Conservation (phyloP, 2,113 vertebrate species). For the Morone saxatilis region DNA sequence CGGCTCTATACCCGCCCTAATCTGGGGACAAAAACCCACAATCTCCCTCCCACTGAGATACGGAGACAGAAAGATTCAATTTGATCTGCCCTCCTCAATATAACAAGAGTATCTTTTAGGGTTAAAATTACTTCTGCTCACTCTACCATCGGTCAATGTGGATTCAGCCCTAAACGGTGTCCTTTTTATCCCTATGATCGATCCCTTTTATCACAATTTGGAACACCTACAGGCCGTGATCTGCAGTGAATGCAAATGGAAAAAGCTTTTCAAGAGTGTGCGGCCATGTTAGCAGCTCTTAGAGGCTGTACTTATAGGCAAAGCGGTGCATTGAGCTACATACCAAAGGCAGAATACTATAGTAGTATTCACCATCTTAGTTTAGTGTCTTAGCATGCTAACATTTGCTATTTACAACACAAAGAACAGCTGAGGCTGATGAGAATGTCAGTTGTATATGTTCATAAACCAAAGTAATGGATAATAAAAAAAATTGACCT, state of each 20-base stretch:
- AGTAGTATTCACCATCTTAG: not conserved
- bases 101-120: slow-evolving; percentile 75
- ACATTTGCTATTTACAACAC: not conserved
- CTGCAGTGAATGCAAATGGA: slow-evolving; percentile 17
- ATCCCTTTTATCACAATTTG: slow-evolving; percentile 44
- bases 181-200: slow-evolving; percentile 51
- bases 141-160: slow-evolving; percentile 69
- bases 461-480: not conserved
- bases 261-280: not conserved
- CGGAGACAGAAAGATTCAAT: slow-evolving; percentile 74
- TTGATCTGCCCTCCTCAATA: slow-evolving; percentile 71
- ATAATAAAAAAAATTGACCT: not conserved
- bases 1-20: slow-evolving; percentile 80
- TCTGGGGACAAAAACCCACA: slow-evolving; percentile 84
- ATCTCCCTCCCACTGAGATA: slow-evolving; percentile 75
- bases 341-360: not conserved
- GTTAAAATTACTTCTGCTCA: slow-evolving; percentile 77
- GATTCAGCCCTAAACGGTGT: slow-evolving; percentile 65
- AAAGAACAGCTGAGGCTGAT: not conserved
- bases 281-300: not conserved
- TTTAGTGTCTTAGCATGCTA: not conserved
- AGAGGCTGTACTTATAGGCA: not conserved
- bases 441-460: not conserved
- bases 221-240: slow-evolving; percentile 21
- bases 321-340: not conserved